Conservation (phyloP, 37 sponge, comb jelly and placozoan species). For the Halichondria panicea region DNA sequence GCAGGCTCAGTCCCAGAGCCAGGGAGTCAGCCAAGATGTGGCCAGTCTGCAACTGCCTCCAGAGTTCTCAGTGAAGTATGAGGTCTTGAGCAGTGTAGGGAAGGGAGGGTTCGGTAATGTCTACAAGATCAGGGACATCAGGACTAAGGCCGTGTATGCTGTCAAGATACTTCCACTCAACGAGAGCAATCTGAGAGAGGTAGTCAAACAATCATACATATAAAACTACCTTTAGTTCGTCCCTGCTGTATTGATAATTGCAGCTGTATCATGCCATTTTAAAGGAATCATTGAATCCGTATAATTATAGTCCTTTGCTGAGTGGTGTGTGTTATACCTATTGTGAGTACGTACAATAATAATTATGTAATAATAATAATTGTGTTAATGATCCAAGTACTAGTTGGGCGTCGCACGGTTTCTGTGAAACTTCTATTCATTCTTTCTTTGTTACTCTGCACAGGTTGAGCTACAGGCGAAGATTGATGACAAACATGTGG, state of each 20-base stretch:
- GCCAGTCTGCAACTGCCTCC: conserved; percentile 13
- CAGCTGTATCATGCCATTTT: too few species aligned
- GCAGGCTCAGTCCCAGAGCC: neutral
- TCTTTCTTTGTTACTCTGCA: neutral
- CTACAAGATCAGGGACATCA: conserved; percentile 71
- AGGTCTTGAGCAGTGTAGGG: conserved; percentile 54
- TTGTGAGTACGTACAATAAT: too few species aligned
- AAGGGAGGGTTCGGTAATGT: conserved; percentile 76
- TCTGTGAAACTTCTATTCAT: neutral
- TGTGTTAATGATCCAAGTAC: too few species aligned
- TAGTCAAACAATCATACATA: too few species aligned
- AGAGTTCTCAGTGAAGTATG: conserved; percentile 51
- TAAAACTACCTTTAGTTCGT: too few species aligned
- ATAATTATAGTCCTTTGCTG: too few species aligned
- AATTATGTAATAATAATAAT: too few species aligned
- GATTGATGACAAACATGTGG: conserved; percentile 70
- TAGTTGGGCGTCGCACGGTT: neutral
- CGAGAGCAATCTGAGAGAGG: conserved; percentile 53
- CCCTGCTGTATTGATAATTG: too few species aligned
- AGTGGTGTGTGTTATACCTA: too few species aligned
- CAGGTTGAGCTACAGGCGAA: conserved; percentile 63
- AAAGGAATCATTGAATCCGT: too few species aligned
- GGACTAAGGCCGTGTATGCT: conserved; percentile 66
- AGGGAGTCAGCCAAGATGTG: neutral
- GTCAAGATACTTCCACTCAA: conserved; percentile 48